These are phyloP conservation scores for Sardina pilchardus DNA, from an alignment of 2,113 vertebrate species.

Conservation along the genomic window DNA sequence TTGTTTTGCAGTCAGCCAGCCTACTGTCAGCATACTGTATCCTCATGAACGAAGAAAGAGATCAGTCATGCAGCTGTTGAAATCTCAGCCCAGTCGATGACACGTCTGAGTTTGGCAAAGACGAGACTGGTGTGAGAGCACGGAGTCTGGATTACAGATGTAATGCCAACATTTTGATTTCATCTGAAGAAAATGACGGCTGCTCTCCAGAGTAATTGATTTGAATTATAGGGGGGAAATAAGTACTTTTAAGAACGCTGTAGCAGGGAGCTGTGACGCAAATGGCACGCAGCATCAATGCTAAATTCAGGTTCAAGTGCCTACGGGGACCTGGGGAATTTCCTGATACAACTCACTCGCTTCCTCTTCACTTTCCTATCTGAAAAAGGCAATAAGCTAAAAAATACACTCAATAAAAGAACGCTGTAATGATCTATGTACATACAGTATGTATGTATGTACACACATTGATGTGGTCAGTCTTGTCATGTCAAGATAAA, in stretches of 20 bases:
- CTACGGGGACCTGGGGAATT: too few species aligned
- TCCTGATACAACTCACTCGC: too few species aligned
- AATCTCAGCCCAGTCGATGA: not conserved
- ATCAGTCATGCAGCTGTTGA: not conserved
- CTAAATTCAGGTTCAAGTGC: too few species aligned
- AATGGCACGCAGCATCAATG: too few species aligned
- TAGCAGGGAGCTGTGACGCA: not conserved
- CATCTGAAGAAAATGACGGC: not conserved
- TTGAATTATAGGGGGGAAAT: conserved; percentile 14
- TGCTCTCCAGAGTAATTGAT: conserved; percentile 19
- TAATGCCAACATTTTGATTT: not conserved
- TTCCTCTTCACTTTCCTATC: too few species aligned
- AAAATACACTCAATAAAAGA: too few species aligned
- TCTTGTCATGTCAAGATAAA: too few species aligned
- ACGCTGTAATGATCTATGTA: too few species aligned
- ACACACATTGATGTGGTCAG: too few species aligned
- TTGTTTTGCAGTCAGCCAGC: not conserved
- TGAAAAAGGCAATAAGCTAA: too few species aligned
- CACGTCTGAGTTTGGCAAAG: not conserved
- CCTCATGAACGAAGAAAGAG: not conserved
- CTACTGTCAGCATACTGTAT: not conserved
- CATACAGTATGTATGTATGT: too few species aligned
- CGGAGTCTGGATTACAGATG: not conserved
- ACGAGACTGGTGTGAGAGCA: not conserved
- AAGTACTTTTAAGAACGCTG: conserved; percentile 11